These are phyloP conservation scores for Steinernema carpocapsae DNA, from an alignment of 2,888 invertebrate genomes.

Conservation along the genomic window DNA sequence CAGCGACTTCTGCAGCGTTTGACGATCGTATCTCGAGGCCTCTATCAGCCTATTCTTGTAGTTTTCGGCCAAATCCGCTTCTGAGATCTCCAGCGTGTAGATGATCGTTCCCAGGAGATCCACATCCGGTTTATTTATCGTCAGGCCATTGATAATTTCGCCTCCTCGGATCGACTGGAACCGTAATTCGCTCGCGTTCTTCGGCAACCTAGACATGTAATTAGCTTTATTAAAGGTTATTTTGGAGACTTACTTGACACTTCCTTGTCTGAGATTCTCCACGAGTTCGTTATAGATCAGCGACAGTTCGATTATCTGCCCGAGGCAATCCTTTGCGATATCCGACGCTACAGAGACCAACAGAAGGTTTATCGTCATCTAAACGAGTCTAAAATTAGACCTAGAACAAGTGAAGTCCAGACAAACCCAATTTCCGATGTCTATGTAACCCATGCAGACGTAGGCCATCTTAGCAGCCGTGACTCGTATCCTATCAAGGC, in stretches of 20 bases:
- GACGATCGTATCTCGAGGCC: slow-evolving; percentile 6
- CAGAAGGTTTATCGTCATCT: slow-evolving; percentile 19
- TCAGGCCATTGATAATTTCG: background rate
- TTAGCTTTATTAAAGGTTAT: background rate
- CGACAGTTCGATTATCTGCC: slow-evolving; percentile 17
- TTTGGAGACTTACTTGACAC: background rate
- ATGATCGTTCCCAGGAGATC: slow-evolving; percentile 19
- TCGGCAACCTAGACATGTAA: background rate
- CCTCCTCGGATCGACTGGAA: background rate
- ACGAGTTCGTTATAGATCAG: slow-evolving; percentile 22
- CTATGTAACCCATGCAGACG: slow-evolving; percentile 26
- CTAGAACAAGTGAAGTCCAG: background rate
- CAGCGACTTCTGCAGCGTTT: slow-evolving; percentile 7
- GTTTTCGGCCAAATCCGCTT: background rate
- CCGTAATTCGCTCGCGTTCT: background rate
- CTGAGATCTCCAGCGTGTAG: background rate
- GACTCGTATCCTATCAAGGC: slow-evolving; percentile 10
- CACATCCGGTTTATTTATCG: slow-evolving; percentile 5
- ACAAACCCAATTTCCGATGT: slow-evolving; percentile 23
- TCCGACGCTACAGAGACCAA: slow-evolving; percentile 17
- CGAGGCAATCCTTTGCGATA: slow-evolving; percentile 15
- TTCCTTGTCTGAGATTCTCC: background rate
- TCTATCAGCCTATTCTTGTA: background rate
- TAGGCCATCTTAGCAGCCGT: slow-evolving; percentile 27
- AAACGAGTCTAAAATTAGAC: background rate